Evolutionary conservation across 2,888 invertebrate species (phyloP).

Genomic region (Protodeltote pygarga): DNA sequence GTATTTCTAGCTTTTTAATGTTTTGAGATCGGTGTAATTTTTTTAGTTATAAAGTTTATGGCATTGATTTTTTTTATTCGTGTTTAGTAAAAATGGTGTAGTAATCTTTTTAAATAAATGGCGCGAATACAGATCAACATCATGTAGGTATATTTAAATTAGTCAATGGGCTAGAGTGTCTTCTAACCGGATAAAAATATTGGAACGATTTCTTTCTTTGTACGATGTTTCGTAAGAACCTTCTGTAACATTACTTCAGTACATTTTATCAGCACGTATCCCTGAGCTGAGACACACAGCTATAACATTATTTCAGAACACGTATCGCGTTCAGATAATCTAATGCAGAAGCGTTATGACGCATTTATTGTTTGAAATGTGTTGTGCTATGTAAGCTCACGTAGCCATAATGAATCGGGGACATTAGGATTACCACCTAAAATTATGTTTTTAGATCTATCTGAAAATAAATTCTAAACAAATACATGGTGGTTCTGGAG

Average conservation of each 20-base stretch:
- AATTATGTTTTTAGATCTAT: background rate
- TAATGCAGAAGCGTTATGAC: slow-evolving; percentile 79
- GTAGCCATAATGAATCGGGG: slow-evolving; percentile 52
- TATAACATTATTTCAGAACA: slow-evolving; percentile 83
- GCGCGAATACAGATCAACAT: too few relatives aligned
- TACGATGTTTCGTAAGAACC: slow-evolving; percentile 1
- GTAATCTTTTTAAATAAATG: too few relatives aligned
- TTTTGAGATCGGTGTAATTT: too few relatives aligned
- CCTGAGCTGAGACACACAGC: slow-evolving; percentile 56
- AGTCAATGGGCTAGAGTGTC: too few relatives aligned
- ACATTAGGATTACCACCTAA: slow-evolving; percentile 22
- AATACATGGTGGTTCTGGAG: too few relatives aligned
- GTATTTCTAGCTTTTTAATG: too few relatives aligned
- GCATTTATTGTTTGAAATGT: slow-evolving; percentile 80
- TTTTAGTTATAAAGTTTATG: too few relatives aligned
- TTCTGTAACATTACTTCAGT: slow-evolving; percentile 64
- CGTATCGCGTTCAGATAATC: slow-evolving; percentile 81
- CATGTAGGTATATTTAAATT: too few relatives aligned
- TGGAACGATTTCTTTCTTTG: background rate
- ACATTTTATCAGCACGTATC: slow-evolving; percentile 66
- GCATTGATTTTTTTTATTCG: too few relatives aligned
- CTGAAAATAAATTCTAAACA: slow-evolving; percentile 15
- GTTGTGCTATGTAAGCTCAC: slow-evolving; percentile 62
- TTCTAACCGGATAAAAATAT: too few relatives aligned
- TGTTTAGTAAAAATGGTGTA: background rate